Evolutionary conservation across 2,797 vertebrate species (phyloP).

Genomic region (Pangasius larnaudii): DNA sequence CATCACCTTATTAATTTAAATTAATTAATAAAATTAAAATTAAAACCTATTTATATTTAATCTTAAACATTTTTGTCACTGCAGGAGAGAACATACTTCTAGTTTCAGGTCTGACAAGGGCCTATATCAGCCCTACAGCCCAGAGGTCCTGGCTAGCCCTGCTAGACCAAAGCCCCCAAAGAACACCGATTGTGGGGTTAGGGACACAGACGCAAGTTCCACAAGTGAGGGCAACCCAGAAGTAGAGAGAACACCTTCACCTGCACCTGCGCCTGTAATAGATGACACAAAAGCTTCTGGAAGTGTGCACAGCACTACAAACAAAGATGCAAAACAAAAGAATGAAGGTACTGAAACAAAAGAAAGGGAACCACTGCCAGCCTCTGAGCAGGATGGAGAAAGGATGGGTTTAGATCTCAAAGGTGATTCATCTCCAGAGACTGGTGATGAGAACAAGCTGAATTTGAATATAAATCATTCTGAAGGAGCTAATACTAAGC

Average conservation of each 20-base stretch:
- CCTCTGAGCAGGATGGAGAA: slow-evolving; percentile 55
- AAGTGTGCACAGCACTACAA: slow-evolving; percentile 24
- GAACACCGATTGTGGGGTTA: slow-evolving; percentile 6
- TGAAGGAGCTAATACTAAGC: slow-evolving; percentile 23
- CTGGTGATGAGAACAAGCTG: slow-evolving; percentile 17
- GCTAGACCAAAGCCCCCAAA: slow-evolving; percentile 40
- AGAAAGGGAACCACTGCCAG: slow-evolving; percentile 34
- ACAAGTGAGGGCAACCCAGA: slow-evolving; percentile 48
- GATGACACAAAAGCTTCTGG: slow-evolving; percentile 33
- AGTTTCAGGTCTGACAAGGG: slow-evolving; percentile 71
- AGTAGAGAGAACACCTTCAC: slow-evolving; percentile 33
- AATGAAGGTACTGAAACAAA: slow-evolving; percentile 40
- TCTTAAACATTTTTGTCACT: not conserved
- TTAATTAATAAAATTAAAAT: not conserved
- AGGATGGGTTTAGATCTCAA: slow-evolving; percentile 54
- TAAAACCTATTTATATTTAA: not conserved
- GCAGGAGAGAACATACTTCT: slow-evolving; percentile 72
- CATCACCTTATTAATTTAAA: not conserved
- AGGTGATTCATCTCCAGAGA: slow-evolving; percentile 62
- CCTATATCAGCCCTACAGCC: slow-evolving; percentile 57
- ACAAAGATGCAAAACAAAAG: slow-evolving; percentile 25
- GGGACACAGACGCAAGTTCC: slow-evolving; percentile 53
- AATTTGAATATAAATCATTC: slow-evolving; percentile 9
- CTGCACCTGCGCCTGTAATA: slow-evolving; percentile 37
- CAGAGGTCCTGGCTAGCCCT: slow-evolving; percentile 52